These are phyloP conservation scores for Potamarius usumacintae DNA, from an alignment of 2,113 vertebrate species.

Conservation along the genomic window DNA sequence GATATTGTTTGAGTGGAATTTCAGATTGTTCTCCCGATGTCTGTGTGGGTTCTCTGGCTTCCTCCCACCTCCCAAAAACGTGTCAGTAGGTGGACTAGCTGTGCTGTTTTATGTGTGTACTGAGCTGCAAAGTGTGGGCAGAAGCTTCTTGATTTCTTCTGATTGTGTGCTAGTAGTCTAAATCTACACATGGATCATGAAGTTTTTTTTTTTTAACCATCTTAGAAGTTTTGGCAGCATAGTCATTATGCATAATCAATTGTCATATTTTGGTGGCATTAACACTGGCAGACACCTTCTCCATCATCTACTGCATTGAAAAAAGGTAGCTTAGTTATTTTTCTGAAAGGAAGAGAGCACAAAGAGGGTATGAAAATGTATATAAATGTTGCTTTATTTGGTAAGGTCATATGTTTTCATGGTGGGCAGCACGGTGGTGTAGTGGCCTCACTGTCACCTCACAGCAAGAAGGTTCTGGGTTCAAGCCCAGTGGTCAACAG, in stretches of 20 bases:
- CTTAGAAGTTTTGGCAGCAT: background rate
- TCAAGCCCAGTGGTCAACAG: too few relatives aligned
- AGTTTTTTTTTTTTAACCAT: background rate
- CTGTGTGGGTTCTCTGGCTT: background rate
- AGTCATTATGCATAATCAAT: background rate
- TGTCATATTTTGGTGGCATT: background rate
- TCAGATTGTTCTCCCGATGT: background rate
- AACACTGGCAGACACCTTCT: background rate
- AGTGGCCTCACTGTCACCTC: too few relatives aligned
- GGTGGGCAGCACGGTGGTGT: too few relatives aligned
- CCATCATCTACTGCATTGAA: background rate
- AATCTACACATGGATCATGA: background rate
- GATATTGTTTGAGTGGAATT: background rate
- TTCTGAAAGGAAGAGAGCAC: too few relatives aligned
- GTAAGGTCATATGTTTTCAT: too few relatives aligned
- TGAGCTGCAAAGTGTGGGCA: background rate
- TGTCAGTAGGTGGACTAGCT: background rate
- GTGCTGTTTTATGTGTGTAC: background rate
- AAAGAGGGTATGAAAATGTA: background rate
- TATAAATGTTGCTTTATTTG: background rate
- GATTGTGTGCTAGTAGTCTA: background rate
- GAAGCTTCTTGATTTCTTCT: background rate
- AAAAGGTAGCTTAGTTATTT: too few relatives aligned
- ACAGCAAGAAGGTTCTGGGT: too few relatives aligned
- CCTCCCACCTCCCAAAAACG: background rate